Conservation (phyloP, 1,140 invertebrate genomes). For the Caenorhabditis briggsae region DNA sequence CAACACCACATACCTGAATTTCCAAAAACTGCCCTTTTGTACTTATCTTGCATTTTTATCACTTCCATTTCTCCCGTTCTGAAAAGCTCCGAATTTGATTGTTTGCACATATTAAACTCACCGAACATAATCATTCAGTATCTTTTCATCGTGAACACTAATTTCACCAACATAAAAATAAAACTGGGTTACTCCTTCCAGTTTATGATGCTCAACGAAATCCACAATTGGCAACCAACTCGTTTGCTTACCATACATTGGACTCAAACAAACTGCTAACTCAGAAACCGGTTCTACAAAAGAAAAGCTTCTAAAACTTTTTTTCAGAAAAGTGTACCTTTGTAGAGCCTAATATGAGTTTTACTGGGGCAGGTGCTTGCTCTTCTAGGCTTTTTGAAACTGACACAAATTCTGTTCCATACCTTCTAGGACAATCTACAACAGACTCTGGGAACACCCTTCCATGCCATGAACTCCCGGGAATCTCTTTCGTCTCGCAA, state of each 20-base stretch:
- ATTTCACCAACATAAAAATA: slow-evolving; percentile 44
- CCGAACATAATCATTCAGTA: slow-evolving; percentile 29
- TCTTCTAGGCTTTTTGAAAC: neutral
- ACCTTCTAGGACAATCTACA: slow-evolving; percentile 11
- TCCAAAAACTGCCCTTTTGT: slow-evolving; percentile 12
- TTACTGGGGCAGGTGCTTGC: neutral
- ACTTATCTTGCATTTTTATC: slow-evolving; percentile 24
- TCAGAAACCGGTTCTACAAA: slow-evolving; percentile 37
- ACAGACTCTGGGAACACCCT: slow-evolving; percentile 38
- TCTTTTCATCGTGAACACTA: neutral
- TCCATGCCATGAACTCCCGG: neutral
- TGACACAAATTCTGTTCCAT: slow-evolving; percentile 34
- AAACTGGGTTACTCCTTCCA: slow-evolving; percentile 6
- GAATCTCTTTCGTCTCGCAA: slow-evolving; percentile 22
- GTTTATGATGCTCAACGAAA: slow-evolving; percentile 34
- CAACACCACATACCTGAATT: slow-evolving; percentile 9
- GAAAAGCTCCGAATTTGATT: neutral
- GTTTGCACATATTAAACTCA: neutral
- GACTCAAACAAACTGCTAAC: slow-evolving; percentile 22
- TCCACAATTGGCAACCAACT: slow-evolving; percentile 32
- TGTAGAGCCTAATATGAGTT: neutral
- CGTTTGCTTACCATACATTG: slow-evolving; percentile 37
- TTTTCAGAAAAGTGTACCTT: neutral
- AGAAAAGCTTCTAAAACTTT: neutral
- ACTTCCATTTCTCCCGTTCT: slow-evolving; percentile 21